phyloP scores from a whole-genome alignment of 1,140 invertebrate genomes.

The Drosophila paulistorum region DNA sequence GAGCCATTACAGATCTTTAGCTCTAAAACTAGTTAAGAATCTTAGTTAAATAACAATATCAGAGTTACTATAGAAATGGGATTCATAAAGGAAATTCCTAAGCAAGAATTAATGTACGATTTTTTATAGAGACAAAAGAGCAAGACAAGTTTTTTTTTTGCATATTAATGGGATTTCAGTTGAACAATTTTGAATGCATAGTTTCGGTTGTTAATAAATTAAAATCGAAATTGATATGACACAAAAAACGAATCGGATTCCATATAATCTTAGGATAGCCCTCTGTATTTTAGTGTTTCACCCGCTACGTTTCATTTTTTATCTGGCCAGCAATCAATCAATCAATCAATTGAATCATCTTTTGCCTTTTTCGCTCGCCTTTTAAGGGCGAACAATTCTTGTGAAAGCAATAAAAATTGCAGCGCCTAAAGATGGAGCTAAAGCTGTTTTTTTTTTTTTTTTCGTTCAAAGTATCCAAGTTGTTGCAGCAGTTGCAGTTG shows the following conservation, averaged over 20 bases:
- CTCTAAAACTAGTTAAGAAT: too few species aligned
- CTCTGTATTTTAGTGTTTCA: neutral
- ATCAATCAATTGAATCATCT: slow-evolving; percentile 78
- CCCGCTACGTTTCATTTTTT: neutral
- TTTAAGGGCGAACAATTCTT: slow-evolving; percentile 69
- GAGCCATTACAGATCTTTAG: too few species aligned
- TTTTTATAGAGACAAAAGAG: too few species aligned
- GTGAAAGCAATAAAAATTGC: slow-evolving; percentile 80
- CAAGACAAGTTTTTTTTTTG: too few species aligned
- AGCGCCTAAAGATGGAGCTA: slow-evolving; percentile 45
- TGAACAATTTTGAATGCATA: too few species aligned
- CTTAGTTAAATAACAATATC: too few species aligned
- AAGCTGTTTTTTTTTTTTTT: neutral
- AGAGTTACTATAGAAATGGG: too few species aligned
- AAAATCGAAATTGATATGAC: neutral
- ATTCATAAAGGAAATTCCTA: too few species aligned
- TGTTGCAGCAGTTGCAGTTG: neutral
- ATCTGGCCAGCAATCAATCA: slow-evolving; percentile 46
- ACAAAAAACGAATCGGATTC: slow-evolving; percentile 21
- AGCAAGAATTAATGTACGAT: too few species aligned
- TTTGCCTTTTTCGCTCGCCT: slow-evolving; percentile 36
- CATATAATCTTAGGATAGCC: neutral
- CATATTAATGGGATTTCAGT: too few species aligned
- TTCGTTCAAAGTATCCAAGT: neutral
- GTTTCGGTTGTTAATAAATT: too few species aligned